Evolutionary conservation across 2,888 invertebrate species (phyloP).

Genomic region (Andricus quercusramuli): DNA sequence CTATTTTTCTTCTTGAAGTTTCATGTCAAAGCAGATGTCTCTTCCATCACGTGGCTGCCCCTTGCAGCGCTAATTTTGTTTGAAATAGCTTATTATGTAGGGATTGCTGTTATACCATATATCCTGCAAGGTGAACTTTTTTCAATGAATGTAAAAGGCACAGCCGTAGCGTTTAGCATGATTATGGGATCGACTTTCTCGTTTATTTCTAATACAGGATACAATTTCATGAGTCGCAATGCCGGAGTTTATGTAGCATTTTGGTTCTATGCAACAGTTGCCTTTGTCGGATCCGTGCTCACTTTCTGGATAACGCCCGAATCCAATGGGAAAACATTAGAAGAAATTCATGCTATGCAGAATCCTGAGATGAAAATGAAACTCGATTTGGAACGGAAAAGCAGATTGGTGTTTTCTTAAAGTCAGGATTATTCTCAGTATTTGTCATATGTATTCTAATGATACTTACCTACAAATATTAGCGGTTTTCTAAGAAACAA

Average conservation of each 20-base stretch:
- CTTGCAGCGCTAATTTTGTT: constrained; percentile 82
- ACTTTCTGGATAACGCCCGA: constrained; percentile 81
- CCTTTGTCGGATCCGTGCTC: constrained; percentile 79
- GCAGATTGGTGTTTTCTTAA: background rate
- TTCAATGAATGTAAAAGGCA: constrained; percentile 83
- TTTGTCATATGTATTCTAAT: too few relatives aligned
- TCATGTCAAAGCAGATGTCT: constrained; percentile 78
- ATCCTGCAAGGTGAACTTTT: constrained; percentile 84
- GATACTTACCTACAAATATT: too few relatives aligned
- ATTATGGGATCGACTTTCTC: constrained; percentile 82
- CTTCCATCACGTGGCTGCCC: constrained; percentile 81
- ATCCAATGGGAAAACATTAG: constrained; percentile 83
- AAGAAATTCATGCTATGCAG: constrained; percentile 79
- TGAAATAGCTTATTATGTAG: constrained; percentile 83
- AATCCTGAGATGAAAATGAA: constrained; percentile 55
- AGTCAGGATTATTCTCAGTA: background rate
- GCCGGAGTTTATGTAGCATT: constrained; percentile 81
- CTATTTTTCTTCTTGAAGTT: constrained; percentile 81
- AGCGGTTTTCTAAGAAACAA: too few relatives aligned
- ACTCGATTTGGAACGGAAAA: constrained; percentile 8
- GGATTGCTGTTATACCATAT: constrained; percentile 83
- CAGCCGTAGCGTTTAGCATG: constrained; percentile 83
- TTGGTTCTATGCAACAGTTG: constrained; percentile 79
- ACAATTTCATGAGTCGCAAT: constrained; percentile 80
- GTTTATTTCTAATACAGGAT: constrained; percentile 82